A percentile compares a stretch with the other conserved stretches of the same genome.
These are phyloP conservation scores for Polypterus senegalus DNA, from an alignment of 2,113 vertebrate genomes.

Conservation along the genomic window DNA sequence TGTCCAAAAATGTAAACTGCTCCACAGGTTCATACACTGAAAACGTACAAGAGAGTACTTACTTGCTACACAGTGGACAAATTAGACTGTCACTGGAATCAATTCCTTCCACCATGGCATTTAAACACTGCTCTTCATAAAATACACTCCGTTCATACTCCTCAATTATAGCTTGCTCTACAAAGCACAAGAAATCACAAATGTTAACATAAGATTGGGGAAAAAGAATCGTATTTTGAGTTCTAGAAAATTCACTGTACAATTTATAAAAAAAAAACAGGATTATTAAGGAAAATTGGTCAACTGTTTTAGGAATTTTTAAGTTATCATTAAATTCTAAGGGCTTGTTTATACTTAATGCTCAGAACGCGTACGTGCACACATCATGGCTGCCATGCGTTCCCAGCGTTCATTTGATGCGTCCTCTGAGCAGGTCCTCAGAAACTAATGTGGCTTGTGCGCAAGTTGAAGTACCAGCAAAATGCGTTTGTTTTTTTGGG, in stretches of 20 bases:
- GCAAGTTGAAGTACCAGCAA: too few species aligned
- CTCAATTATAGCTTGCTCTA: conserved; percentile 62
- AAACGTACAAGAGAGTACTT: conserved; percentile 27
- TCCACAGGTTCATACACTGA: too few species aligned
- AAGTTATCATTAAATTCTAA: too few species aligned
- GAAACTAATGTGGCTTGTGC: too few species aligned
- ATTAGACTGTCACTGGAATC: conserved; percentile 48
- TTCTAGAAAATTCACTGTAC: not conserved
- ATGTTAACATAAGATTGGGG: not conserved
- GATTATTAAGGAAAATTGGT: not conserved
- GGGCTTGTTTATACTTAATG: too few species aligned
- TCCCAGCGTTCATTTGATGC: too few species aligned
- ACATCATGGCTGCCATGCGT: too few species aligned
- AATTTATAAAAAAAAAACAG: not conserved
- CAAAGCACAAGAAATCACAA: conserved; percentile 8
- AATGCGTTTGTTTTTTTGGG: too few species aligned
- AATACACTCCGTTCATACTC: conserved; percentile 67
- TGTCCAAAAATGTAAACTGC: too few species aligned
- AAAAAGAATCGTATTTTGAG: not conserved
- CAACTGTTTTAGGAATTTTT: too few species aligned
- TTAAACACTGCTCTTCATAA: conserved; percentile 71
- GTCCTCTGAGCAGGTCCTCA: too few species aligned
- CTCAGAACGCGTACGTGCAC: too few species aligned
- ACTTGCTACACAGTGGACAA: conserved; percentile 77
- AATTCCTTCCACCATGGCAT: conserved; percentile 57